A percentile compares a stretch with the other conserved stretches of the same genome.
Conservation (phyloP, 2,113 vertebrate species). For the Spilogale gracilis region DNA sequence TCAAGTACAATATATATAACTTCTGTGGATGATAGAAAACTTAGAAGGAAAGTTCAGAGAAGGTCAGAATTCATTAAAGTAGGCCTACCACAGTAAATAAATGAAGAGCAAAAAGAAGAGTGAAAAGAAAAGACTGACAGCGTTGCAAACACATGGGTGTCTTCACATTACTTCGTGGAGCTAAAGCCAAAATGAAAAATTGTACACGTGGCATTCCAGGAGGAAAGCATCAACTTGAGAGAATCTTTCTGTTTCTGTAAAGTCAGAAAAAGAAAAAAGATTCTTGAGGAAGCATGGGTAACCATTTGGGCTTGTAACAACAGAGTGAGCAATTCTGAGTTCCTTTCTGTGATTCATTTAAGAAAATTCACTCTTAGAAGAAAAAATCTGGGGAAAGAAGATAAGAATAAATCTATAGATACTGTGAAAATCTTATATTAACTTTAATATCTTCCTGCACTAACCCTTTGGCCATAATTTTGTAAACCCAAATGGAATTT, state of each 20-base stretch:
- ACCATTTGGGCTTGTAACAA: neutral
- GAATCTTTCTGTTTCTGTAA: neutral
- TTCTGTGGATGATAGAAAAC: constrained; percentile 30
- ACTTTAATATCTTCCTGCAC: neutral
- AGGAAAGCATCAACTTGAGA: neutral
- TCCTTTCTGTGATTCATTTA: neutral
- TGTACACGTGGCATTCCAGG: rapidly evolving
- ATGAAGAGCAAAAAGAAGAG: neutral
- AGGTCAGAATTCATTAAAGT: constrained; percentile 28
- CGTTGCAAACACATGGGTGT: neutral
- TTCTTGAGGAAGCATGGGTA: neutral
- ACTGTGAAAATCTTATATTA: neutral
- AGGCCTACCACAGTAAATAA: neutral
- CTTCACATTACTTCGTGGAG: neutral
- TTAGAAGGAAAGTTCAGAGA: constrained; percentile 43
- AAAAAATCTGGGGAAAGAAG: neutral
- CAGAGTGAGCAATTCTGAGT: neutral
- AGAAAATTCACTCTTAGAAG: neutral
- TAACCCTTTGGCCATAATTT: neutral
- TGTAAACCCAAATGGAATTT: neutral
- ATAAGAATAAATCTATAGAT: neutral
- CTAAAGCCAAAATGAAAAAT: neutral
- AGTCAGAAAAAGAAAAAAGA: neutral
- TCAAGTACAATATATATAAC: neutral
- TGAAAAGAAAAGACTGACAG: neutral